These are phyloP conservation scores for Lerema accius DNA, from an alignment of 1,140 invertebrate genomes.

Conservation along the genomic window DNA sequence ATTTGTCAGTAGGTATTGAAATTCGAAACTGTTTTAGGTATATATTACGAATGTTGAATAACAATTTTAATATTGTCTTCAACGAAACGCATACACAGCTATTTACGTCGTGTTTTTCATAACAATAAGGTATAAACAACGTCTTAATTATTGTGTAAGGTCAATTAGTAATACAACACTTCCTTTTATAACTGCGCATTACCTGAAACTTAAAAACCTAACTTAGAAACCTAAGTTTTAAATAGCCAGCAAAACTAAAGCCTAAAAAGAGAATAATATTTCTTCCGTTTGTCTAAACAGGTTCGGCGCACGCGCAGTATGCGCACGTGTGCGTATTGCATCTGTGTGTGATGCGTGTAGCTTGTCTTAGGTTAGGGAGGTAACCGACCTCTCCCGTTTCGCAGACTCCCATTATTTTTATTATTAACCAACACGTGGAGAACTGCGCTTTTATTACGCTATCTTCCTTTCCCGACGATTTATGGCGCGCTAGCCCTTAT, in stretches of 20 bases:
- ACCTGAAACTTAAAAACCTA: conserved; percentile 6
- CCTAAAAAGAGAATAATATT: conserved; percentile 81
- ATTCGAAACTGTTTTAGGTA: conserved; percentile 11
- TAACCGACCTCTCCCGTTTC: conserved; percentile 77
- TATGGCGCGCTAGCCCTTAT: conserved; percentile 36
- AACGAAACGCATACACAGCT: neutral
- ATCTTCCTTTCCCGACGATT: conserved; percentile 58
- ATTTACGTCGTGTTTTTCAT: neutral
- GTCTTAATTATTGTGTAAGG: conserved; percentile 10
- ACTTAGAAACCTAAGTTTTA: conserved; percentile 37
- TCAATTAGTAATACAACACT: neutral
- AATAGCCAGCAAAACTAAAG: conserved; percentile 62
- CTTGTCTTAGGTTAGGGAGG: conserved; percentile 82
- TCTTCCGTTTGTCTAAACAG: conserved; percentile 81
- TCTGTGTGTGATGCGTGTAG: conserved; percentile 73
- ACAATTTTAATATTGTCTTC: too few species aligned
- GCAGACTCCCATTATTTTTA: conserved; percentile 79
- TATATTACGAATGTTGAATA: too few species aligned
- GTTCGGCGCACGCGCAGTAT: conserved; percentile 71
- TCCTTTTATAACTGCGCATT: neutral
- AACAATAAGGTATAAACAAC: neutral
- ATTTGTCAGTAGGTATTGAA: neutral
- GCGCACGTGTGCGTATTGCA: conserved; percentile 50
- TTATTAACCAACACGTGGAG: conserved; percentile 76
- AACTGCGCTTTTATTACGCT: conserved; percentile 64